phyloP scores from a whole-genome alignment of 2,888 invertebrate species.

The Phania funesta region DNA sequence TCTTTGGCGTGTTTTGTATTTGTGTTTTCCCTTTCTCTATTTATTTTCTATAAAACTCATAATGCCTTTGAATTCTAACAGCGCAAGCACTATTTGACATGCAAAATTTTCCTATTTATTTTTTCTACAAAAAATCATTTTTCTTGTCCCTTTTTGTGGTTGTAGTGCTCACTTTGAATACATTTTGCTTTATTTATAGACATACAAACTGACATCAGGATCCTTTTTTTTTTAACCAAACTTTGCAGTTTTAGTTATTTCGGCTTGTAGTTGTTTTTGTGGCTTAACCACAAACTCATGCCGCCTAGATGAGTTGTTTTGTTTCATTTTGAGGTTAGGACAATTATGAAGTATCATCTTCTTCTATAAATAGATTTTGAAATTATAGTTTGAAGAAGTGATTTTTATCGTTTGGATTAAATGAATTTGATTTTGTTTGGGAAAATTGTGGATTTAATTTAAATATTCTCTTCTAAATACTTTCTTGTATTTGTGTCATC shows the following conservation, averaged over 20 bases:
- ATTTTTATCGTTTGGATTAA: slow-evolving; percentile 38
- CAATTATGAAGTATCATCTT: slow-evolving; percentile 44
- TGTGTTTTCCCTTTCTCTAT: background rate
- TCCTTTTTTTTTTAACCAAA: background rate
- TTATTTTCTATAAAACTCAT: background rate
- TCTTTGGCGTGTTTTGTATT: slow-evolving; percentile 30
- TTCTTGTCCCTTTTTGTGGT: slow-evolving; percentile 27
- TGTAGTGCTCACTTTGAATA: slow-evolving; percentile 10
- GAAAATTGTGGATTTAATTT: slow-evolving; percentile 15
- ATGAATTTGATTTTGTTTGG: slow-evolving; percentile 26
- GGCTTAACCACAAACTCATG: slow-evolving; percentile 35
- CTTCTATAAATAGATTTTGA: slow-evolving; percentile 18
- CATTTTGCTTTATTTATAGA: slow-evolving; percentile 27
- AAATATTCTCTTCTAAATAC: background rate
- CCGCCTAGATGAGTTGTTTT: slow-evolving; percentile 6
- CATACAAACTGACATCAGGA: slow-evolving; percentile 23
- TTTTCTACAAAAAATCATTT: background rate
- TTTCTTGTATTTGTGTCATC: background rate
- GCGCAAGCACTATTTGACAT: slow-evolving; percentile 44
- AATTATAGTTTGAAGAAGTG: slow-evolving; percentile 16
- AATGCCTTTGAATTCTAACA: slow-evolving; percentile 21
- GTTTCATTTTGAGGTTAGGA: slow-evolving; percentile 32
- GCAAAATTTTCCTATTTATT: slow-evolving; percentile 34
- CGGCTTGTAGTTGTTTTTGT: slow-evolving; percentile 19
- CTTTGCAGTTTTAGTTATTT: slow-evolving; percentile 24